A percentile compares a stretch with the other conserved stretches of the same genome.
Evolutionary conservation across 2,888 invertebrate species (phyloP).

Genomic region (Chouioia cunea): DNA sequence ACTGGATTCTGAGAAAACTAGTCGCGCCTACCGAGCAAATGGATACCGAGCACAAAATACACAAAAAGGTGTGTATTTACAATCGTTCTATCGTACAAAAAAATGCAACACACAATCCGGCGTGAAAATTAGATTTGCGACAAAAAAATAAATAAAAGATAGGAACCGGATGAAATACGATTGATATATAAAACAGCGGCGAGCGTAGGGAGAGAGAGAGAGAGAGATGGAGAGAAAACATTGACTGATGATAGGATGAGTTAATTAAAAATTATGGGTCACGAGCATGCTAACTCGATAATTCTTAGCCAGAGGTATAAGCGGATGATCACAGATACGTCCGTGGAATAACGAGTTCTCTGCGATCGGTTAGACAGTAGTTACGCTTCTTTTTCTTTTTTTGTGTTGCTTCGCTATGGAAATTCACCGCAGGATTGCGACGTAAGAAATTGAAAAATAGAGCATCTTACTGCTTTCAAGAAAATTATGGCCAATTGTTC

Average conservation of each 20-base stretch:
- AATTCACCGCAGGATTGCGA: no score
- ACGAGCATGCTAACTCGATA: constrained; percentile 21
- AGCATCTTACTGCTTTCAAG: no score
- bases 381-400: no score
- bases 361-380: no score
- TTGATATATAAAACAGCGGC: no score
- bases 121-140: constrained; percentile 27
- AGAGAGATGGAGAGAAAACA: constrained; percentile 15
- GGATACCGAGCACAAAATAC: neutral
- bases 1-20: neutral
- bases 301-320: neutral
- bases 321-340: no score
- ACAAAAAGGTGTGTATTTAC: neutral
- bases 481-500: no score
- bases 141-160: constrained; percentile 24
- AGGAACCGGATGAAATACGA: constrained; percentile 44
- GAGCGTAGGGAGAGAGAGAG: constrained; percentile 1
- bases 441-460: no score
- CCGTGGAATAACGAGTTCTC: no score
- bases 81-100: no score
- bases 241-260: constrained; percentile 8
- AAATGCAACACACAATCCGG: constrained; percentile 18
- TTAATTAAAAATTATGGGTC: constrained; percentile 12
- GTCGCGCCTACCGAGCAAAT: neutral
- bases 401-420: no score